Base-by-base conservation (phyloP, 2,113 vertebrate species). In the Salvelinus fontinalis region DNA sequence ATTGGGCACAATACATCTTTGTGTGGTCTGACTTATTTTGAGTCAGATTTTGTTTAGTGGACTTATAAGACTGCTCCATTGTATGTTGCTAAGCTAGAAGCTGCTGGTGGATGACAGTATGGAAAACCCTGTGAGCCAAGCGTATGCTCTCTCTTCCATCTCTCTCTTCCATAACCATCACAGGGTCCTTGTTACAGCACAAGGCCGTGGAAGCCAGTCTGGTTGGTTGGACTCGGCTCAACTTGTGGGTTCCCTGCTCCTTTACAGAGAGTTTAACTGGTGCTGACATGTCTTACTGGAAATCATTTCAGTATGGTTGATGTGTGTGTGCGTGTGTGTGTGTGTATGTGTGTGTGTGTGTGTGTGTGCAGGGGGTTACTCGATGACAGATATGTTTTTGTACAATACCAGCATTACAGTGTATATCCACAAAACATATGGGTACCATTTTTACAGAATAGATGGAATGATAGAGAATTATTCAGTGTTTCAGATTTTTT, bases 211-310 rank as follows among this genome's bases (percentile, higher is more conserved):
- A 54, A 18, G 51, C 51, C 51, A 54, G 51, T 54, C 51, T 54
- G 51, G 16, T 54, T 4, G 51, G 51, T 54, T 18, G 51, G 51
- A 54, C 39, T 54, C 51, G 51, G 51, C 51, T 54, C 3, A 4
- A 54, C 73, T 65, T 70, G 62, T 44, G 39, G 51, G 16, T 18
- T 18, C 3, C 14, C 51, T 18, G 51, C 14, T 14, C 51, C 16
- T 18, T 14, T 18, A 54, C 51, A 5, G 13, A 18, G 51, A 51
- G 49, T 16, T 51, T 51, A 16, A 12, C 12, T 51, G 49, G 49
- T 51, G 49, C 14, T 51, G 49, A 16, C 49, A 16, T 51, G 14
- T 54, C 16, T 54, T 54, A 70, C 18, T 75, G 78, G 79, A 86
- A 86, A 71, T 77, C 0, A 11, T 6, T 34, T 22, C n/a, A 64